Conservation (phyloP, 2,888 invertebrate species). For the Atherix ibis region DNA sequence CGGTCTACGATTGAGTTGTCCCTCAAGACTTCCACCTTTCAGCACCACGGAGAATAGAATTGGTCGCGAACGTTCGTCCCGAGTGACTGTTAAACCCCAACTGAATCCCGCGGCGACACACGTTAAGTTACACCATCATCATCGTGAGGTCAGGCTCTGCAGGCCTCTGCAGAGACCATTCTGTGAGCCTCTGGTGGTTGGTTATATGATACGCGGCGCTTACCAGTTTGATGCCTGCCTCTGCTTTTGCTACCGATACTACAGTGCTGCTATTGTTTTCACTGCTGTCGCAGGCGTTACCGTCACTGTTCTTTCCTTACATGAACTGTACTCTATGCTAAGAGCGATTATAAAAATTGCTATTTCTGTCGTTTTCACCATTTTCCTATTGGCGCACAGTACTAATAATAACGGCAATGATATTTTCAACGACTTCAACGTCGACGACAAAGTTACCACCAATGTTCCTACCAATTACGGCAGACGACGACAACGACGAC, state of each 20-base stretch:
- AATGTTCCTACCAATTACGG: no score
- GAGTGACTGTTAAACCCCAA: constrained; percentile 37
- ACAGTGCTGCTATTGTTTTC: not conserved
- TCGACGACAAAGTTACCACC: no score
- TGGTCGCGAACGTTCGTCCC: constrained; percentile 26
- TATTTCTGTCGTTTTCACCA: no score
- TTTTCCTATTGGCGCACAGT: no score
- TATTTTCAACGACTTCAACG: no score
- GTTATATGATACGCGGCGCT: constrained; percentile 2
- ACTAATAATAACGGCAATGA: no score
- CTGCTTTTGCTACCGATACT: not conserved
- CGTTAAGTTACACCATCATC: constrained; percentile 16
- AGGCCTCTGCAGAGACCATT: constrained; percentile 9
- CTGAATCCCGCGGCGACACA: constrained; percentile 31
- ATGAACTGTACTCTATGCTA: no score
- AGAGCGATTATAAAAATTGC: no score
- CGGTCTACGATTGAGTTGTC: no score
- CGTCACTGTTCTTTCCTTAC: no score
- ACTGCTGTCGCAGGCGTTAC: not conserved
- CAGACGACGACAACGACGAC: not conserved
- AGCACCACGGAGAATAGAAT: constrained; percentile 10
- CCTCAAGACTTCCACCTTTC: constrained; percentile 8
- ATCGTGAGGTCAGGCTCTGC: constrained; percentile 6
- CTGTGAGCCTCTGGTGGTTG: constrained; percentile 10
- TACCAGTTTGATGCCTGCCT: constrained; percentile 5